Evolutionary conservation across 2,888 invertebrate species (phyloP).

Genomic region (Pardosa pseudoannulata): DNA sequence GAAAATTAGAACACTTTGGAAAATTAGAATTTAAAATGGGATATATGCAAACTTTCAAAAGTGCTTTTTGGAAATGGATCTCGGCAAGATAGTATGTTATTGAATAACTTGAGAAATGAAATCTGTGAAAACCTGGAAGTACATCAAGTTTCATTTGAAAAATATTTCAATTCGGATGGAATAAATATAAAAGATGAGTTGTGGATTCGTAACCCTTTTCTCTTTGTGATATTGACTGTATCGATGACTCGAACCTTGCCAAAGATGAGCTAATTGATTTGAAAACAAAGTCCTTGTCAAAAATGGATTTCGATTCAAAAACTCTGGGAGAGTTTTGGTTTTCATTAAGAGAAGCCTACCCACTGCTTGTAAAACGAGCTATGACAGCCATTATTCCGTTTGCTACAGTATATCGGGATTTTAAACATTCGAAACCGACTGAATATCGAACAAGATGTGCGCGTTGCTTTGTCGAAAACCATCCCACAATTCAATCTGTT

Average conservation of each 20-base stretch:
- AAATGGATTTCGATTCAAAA: constrained; percentile 22
- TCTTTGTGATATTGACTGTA: constrained; percentile 53
- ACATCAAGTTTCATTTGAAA: too few relatives aligned
- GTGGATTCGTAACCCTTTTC: too few relatives aligned
- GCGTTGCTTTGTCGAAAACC: constrained; percentile 52
- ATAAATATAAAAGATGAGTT: too few relatives aligned
- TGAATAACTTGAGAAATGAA: too few relatives aligned
- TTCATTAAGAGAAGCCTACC: constrained; percentile 20
- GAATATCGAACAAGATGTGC: constrained; percentile 49
- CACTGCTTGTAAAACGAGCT: constrained; percentile 30
- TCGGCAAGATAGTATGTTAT: too few relatives aligned
- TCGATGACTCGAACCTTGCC: constrained; percentile 46
- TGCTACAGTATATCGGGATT: constrained; percentile 33
- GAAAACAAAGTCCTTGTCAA: constrained; percentile 44
- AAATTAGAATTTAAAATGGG: too few relatives aligned
- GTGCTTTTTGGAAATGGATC: too few relatives aligned
- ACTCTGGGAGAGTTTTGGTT: neutral
- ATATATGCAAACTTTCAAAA: too few relatives aligned
- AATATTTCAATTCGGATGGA: too few relatives aligned
- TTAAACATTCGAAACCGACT: constrained; percentile 52
- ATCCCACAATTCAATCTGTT: constrained; percentile 50
- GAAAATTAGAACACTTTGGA: too few relatives aligned
- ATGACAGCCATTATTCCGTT: constrained; percentile 27
- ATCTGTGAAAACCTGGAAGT: too few relatives aligned
- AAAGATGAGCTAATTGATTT: constrained; percentile 43